Evolutionary conservation across 1,140 invertebrate genomes (phyloP).

Genomic region (Aricia agestis): DNA sequence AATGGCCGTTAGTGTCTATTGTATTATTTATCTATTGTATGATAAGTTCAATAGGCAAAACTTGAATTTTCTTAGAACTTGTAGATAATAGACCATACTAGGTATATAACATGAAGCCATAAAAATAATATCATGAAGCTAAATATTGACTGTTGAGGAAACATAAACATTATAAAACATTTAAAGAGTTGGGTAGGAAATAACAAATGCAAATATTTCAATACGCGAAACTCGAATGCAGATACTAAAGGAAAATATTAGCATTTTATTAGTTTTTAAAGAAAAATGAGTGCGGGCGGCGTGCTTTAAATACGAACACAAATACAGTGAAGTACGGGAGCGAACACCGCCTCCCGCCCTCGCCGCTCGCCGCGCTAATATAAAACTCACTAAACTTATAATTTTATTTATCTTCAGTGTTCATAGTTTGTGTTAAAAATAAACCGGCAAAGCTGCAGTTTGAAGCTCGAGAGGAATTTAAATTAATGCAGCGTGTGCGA

Average conservation of each 20-base stretch:
- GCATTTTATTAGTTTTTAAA: constrained; percentile 14
- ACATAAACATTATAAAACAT: too few relatives aligned
- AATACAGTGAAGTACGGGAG: constrained; percentile 6
- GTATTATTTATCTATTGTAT: too few relatives aligned
- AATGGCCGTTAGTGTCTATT: too few relatives aligned
- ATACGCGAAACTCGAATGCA: background rate
- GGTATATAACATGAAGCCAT: too few relatives aligned
- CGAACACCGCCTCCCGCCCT: background rate
- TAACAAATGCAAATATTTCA: background rate
- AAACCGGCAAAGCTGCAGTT: constrained; percentile 5
- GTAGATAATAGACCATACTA: too few relatives aligned
- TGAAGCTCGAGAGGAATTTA: constrained; percentile 2
- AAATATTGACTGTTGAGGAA: too few relatives aligned
- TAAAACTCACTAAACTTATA: constrained; percentile 17
- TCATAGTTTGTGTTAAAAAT: constrained; percentile 13
- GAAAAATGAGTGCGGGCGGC: constrained; percentile 12
- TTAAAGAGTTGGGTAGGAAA: background rate
- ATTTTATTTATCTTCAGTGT: constrained; percentile 17
- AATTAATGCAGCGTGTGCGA: constrained; percentile 3
- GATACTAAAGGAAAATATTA: constrained; percentile 11
- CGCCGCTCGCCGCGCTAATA: background rate
- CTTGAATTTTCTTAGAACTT: too few relatives aligned
- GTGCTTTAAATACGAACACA: constrained; percentile 14
- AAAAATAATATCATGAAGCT: too few relatives aligned
- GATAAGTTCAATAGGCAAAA: too few relatives aligned